Base-by-base conservation (phyloP, 2,113 vertebrate genomes). In the Dicentrarchus labrax region DNA sequence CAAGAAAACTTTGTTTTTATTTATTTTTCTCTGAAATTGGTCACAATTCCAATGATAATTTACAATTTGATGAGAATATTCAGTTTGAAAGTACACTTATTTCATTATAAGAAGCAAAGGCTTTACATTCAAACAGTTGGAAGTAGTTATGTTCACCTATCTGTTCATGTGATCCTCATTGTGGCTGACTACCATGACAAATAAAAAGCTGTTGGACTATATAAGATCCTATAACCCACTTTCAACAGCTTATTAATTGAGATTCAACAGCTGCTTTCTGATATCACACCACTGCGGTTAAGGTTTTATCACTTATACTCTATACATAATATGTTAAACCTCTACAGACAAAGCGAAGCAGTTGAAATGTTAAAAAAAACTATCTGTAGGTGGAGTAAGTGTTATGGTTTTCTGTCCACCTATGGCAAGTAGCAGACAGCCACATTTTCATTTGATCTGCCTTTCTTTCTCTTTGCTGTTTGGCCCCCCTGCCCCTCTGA, bases 401-500 rank as follows among this genome's bases (percentile, higher is more conserved):
- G 30, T 30, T 30, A 30, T 3, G 4, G 30, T 30, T 30, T 30
- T 30, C 4, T 30, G 30, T 30, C 64, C 43, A 53, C 21, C 48
- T 48, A n/a, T 22, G 39, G 22, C 56, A 11, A 57, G 15, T 16
- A 78, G 48, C 17, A 8, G 62, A 50, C 47, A 3, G 50, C n/a
- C 68, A 59, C 12, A 9, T 67, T 76, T 21, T 39, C 19, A 8
- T 71, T 85, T 38, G 6, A 17, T 70, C 71, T 24, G 17, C 21
- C 61, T 76, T 16, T 47, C 30, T 64, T 67, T 57, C 6, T 67
- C 21, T 36, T 16, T 30, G 15, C 38, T 45, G 54, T 59, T 85
- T 60, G 71, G 43, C 59, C 59, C 53, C 17, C 30, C 70, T 56
- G 54, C 48, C 74, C 76, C 15, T 53, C 41, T 61, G 48, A 47